These are phyloP conservation scores for Peromyscus melanophrys DNA, from an alignment of 2,797 vertebrate species.

Conservation along the genomic window DNA sequence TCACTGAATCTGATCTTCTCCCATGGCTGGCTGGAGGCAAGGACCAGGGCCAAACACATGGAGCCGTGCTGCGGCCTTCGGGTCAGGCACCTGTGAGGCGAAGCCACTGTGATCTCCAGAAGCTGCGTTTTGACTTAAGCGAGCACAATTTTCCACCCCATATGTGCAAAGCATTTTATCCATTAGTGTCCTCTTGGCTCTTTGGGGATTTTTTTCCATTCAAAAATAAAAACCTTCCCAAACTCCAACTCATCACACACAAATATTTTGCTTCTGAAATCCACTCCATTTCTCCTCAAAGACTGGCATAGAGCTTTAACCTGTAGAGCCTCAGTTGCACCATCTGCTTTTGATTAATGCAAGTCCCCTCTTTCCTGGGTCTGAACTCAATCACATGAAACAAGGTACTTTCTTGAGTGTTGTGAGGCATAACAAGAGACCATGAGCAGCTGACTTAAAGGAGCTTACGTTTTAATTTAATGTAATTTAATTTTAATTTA, in stretches of 20 bases:
- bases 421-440: constrained; percentile 55
- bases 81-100: constrained; percentile 91
- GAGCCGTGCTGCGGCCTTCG: constrained; percentile 86
- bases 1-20: constrained; percentile 90
- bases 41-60: constrained; percentile 88
- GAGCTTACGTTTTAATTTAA: constrained; percentile 83
- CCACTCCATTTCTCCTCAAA: constrained; percentile 74
- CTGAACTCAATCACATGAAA: constrained; percentile 75
- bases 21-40: constrained; percentile 86
- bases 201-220: constrained; percentile 80
- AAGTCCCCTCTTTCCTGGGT: constrained; percentile 68
- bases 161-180: constrained; percentile 91
- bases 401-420: constrained; percentile 73
- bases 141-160: constrained; percentile 91
- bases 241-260: constrained; percentile 82
- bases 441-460: constrained; percentile 78
- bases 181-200: constrained; percentile 89
- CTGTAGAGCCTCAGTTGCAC: not conserved
- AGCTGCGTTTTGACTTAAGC: constrained; percentile 91
- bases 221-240: constrained; percentile 73
- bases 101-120: constrained; percentile 89
- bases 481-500: constrained; percentile 83
- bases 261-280: constrained; percentile 87
- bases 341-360: constrained; percentile 78
- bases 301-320: constrained; percentile 69